Evolutionary conservation across 2,888 invertebrate genomes (phyloP).

Genomic region (Ecliptopera silaceata): DNA sequence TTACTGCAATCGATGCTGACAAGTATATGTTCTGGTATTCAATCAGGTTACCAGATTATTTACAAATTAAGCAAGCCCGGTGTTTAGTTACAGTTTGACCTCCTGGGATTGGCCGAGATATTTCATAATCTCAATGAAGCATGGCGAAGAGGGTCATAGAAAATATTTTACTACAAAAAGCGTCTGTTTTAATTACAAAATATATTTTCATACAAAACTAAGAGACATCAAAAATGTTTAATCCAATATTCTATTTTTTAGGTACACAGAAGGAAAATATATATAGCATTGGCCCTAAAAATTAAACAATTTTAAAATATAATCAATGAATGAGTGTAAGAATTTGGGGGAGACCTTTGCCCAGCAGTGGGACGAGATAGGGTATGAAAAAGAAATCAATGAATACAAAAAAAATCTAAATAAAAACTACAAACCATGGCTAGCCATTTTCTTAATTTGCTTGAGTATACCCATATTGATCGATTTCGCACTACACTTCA

Average conservation of each 20-base stretch:
- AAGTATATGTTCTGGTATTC: conserved; percentile 28
- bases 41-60: conserved; percentile 39
- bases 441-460: conserved; percentile 74
- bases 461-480: conserved; percentile 71
- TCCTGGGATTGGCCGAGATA: conserved; percentile 26
- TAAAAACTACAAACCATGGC: conserved; percentile 58
- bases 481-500: conserved; percentile 31
- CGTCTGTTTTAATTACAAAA: not conserved
- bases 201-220: not conserved
- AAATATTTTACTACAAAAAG: conserved; percentile 23
- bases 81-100: conserved; percentile 41
- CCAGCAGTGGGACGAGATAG: no score
- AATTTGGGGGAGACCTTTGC: no score
- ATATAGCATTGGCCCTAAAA: no score
- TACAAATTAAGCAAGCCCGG: conserved; percentile 37
- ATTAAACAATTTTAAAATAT: no score
- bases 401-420: not conserved
- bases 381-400: no score
- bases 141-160: conserved; percentile 34
- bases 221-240: no score
- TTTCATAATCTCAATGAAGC: conserved; percentile 56
- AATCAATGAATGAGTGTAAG: no score
- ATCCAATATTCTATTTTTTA: no score
- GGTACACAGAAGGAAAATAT: no score
- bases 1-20: conserved; percentile 12